Evolutionary conservation across 2,888 invertebrate genomes (phyloP), one percentile per base, ranked within the genome.

Genomic region (Drosophila infuscata): DNA sequence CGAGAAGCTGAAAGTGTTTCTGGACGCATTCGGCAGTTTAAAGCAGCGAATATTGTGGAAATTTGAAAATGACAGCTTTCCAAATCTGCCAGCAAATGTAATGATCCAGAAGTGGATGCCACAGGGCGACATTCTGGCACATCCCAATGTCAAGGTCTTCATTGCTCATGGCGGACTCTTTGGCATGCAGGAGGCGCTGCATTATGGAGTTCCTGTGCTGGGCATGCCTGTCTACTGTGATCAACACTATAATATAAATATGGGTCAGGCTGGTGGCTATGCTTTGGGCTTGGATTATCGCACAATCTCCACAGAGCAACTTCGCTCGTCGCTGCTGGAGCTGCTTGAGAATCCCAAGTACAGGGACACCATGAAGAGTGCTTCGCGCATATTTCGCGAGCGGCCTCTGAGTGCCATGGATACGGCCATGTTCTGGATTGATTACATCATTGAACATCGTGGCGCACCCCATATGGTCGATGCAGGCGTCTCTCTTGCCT

Each of bases 81-180:
- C 92, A 8, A 81, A 93, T 58, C 58, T 92, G 61, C 92, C 93
- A 0, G 71, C 71, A 6, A 94, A 94, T 74, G 88, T 94, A 0
- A 90, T 92, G 75, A 70, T 94, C 3, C 87, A 90, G 30, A 93
- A 93, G 52, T 94, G 94, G 94, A 81, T 94, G 62, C 94, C 94
- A 0, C 94, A 94, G 76, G 91, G 91, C 46, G 94, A 94, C 75
- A 91, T 94, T 30, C 66, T 92, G 81, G 93, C 91, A 0, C 93
- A 93, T 82, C 91, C 88, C 3, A 93, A 93, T 69, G 81, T 93
- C 0, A 92, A 91, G 70, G 79, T 93, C 0, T 93, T 93, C 74
- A 93, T 93, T 25, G 91, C 92, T 0, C 93, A 93, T 54, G 93
- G 93, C 20, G 92, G 91, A 0, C 77, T 88, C 8, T 85, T 93